Evolutionary conservation across 2,888 invertebrate genomes (phyloP).

Genomic region (Adineta ricciae): DNA sequence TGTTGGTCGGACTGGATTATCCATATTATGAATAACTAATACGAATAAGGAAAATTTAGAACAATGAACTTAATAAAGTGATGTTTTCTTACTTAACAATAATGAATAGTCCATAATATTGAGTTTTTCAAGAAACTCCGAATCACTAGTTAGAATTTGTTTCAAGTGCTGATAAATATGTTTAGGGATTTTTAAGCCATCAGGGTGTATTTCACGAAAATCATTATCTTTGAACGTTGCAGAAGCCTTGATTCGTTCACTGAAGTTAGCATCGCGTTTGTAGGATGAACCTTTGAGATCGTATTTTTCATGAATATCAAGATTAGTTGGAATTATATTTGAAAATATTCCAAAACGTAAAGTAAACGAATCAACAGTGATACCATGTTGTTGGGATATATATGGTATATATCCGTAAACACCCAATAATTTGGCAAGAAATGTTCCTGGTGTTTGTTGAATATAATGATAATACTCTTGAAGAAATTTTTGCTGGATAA

Average conservation of each 20-base stretch:
- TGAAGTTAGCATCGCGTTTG: conserved; percentile 89
- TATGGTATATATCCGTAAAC: conserved; percentile 1
- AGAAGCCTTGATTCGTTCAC: conserved; percentile 72
- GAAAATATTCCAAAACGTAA: conserved; percentile 14
- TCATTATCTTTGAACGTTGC: conserved; percentile 96
- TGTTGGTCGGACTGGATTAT: background rate
- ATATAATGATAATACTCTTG: background rate
- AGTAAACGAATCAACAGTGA: background rate
- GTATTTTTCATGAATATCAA: conserved; percentile 90
- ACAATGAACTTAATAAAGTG: background rate
- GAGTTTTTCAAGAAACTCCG: conserved; percentile 60
- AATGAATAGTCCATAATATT: conserved; percentile 98
- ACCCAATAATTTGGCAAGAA: conserved; percentile 4
- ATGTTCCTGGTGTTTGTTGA: background rate
- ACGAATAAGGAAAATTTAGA: background rate
- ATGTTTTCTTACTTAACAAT: conserved; percentile 69
- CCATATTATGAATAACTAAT: conserved; percentile 7
- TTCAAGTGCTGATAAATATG: conserved; percentile 88
- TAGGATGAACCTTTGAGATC: conserved; percentile 98
- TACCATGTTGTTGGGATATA: background rate
- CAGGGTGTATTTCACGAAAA: conserved; percentile 89
- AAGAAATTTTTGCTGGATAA: conserved; percentile 19
- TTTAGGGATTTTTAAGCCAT: conserved; percentile 82
- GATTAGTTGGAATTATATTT: conserved; percentile 84
- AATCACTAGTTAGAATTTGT: conserved; percentile 92